Evolutionary conservation across 2,113 vertebrate species (phyloP).

Genomic region (Tyrannus savana): DNA sequence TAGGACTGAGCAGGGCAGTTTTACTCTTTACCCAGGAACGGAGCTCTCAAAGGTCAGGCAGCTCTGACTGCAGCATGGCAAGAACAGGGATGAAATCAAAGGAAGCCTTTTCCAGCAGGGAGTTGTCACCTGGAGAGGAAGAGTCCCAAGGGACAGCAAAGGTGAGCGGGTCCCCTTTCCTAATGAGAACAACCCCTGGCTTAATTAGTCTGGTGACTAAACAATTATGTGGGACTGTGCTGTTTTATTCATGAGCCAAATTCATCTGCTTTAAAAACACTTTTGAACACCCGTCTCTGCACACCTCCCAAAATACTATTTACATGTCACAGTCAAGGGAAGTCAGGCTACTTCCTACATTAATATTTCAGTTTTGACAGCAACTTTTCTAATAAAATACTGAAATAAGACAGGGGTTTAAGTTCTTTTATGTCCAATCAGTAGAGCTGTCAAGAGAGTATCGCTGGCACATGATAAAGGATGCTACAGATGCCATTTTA

Average conservation of each 20-base stretch:
- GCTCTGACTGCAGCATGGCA: not conserved
- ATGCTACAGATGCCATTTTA: not conserved
- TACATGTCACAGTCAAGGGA: not conserved
- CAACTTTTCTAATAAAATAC: not conserved
- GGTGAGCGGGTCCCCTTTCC: accelerated
- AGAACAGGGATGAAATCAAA: not conserved
- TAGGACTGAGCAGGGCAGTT: not conserved
- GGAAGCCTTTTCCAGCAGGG: not conserved
- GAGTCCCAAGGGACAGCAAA: not conserved
- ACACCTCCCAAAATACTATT: not conserved
- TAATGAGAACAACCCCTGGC: accelerated
- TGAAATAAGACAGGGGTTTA: not conserved
- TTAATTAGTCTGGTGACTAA: not conserved
- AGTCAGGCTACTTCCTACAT: not conserved
- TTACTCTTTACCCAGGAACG: conserved; percentile 6
- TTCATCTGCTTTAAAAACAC: not conserved
- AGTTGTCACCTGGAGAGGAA: not conserved
- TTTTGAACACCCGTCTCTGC: not conserved
- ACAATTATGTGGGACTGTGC: not conserved
- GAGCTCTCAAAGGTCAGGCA: conserved; percentile 21
- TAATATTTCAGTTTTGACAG: not conserved
- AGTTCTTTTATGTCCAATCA: not conserved
- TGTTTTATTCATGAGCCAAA: not conserved
- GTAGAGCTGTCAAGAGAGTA: not conserved
- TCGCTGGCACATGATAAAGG: not conserved